Conservation (phyloP, 2,113 vertebrate genomes). For the Myotis brandtii region DNA sequence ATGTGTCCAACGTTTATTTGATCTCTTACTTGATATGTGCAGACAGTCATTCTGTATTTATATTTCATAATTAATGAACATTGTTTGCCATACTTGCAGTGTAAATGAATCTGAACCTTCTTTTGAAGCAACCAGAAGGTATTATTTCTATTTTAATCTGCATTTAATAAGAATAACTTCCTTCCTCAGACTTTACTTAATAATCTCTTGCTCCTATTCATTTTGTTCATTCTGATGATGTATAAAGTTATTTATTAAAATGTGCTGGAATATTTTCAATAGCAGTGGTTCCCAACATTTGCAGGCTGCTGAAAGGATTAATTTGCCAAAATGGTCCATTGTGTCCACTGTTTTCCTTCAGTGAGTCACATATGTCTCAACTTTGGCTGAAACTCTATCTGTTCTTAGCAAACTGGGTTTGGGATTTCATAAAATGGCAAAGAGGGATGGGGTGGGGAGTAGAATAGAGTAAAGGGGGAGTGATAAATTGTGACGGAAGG, state of each 20-base stretch:
- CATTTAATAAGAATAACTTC: conserved; percentile 78
- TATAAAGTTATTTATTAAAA: conserved; percentile 47
- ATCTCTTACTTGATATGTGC: conserved; percentile 60
- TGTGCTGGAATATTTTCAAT: conserved; percentile 60
- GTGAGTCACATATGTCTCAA: neutral
- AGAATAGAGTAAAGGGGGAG: neutral
- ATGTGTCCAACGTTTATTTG: conserved; percentile 19
- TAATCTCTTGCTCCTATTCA: conserved; percentile 62
- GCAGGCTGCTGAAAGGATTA: conserved; percentile 58
- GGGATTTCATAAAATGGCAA: neutral
- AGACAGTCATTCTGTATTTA: conserved; percentile 41
- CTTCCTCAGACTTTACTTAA: conserved; percentile 74
- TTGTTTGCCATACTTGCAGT: conserved; percentile 90
- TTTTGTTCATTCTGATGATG: conserved; percentile 48
- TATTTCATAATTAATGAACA: conserved; percentile 84
- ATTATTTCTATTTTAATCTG: conserved; percentile 84
- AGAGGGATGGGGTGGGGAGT: neutral
- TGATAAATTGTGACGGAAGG: neutral
- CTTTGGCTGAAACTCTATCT: neutral
- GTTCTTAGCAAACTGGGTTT: neutral
- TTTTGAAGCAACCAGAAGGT: conserved; percentile 91
- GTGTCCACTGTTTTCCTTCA: neutral
- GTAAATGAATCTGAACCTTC: conserved; percentile 88
- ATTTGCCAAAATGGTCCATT: conserved; percentile 34
- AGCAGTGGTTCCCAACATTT: conserved; percentile 80